These are phyloP conservation scores for Tribolium freemani DNA, from an alignment of 2,888 invertebrate species.

Conservation along the genomic window DNA sequence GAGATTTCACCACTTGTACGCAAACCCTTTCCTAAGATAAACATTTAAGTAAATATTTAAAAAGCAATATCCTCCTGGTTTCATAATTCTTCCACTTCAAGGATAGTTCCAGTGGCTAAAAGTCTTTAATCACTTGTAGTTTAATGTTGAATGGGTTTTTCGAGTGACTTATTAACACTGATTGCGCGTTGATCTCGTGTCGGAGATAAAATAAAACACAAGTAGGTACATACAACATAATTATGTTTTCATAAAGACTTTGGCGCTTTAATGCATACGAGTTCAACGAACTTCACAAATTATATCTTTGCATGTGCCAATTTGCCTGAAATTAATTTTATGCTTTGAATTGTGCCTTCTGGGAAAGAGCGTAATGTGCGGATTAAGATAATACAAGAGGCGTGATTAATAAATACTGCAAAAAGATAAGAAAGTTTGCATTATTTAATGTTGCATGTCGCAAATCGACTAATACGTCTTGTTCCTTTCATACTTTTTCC, in stretches of 20 bases:
- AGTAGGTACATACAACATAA: slow-evolving; percentile 2
- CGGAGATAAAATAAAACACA: background rate
- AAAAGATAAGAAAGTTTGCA: background rate
- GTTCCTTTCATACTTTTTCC: background rate
- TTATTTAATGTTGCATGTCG: background rate
- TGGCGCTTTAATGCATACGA: background rate
- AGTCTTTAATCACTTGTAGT: too few relatives aligned
- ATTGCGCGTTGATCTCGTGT: background rate
- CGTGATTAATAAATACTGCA: background rate
- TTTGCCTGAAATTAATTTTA: slow-evolving; percentile 15
- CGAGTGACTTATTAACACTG: background rate
- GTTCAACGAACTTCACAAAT: slow-evolving; percentile 24
- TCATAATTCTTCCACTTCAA: too few relatives aligned
- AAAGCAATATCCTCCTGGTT: too few relatives aligned
- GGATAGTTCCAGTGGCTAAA: too few relatives aligned
- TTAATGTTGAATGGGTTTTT: background rate
- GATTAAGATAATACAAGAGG: background rate
- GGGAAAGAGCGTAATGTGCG: background rate
- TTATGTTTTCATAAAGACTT: slow-evolving; percentile 13
- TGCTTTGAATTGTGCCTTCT: background rate
- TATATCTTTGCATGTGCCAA: slow-evolving; percentile 29
- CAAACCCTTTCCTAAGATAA: background rate
- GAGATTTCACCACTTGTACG: slow-evolving; percentile 30
- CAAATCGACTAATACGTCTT: background rate
- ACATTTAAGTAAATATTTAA: too few relatives aligned